Conservation (phyloP, 1,140 invertebrate genomes). For the Drosophila ambigua region DNA sequence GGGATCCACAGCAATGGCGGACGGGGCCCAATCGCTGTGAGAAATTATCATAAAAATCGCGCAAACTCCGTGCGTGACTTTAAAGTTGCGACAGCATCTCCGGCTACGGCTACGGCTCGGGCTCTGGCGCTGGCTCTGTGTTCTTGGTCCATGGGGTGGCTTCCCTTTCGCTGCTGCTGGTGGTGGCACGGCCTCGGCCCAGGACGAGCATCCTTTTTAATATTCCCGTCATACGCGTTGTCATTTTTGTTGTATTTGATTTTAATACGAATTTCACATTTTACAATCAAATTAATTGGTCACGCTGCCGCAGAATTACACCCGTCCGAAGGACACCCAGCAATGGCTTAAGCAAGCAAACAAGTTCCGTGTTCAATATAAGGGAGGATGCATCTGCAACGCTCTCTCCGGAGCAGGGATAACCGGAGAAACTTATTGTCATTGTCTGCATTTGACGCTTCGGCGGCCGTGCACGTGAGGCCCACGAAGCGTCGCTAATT, state of each 20-base stretch:
- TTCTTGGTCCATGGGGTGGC: conserved; percentile 25
- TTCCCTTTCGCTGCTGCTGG: conserved; percentile 26
- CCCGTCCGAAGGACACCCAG: conserved; percentile 27
- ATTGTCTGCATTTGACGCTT: conserved; percentile 73
- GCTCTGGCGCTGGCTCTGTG: too few relatives aligned
- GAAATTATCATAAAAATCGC: conserved; percentile 81
- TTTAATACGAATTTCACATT: conserved; percentile 83
- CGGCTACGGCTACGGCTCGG: too few relatives aligned
- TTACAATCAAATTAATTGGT: conserved; percentile 84
- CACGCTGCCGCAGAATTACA: conserved; percentile 80
- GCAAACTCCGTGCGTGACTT: conserved; percentile 80
- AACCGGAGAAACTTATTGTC: conserved; percentile 54
- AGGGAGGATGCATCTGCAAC: conserved; percentile 63
- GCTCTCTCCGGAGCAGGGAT: not conserved
- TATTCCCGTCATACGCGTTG: conserved; percentile 79
- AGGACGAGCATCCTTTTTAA: conserved; percentile 62
- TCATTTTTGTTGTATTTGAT: conserved; percentile 83
- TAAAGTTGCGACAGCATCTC: conserved; percentile 56
- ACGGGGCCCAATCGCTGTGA: conserved; percentile 61
- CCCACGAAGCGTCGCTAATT: conserved; percentile 70
- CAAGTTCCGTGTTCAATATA: conserved; percentile 40
- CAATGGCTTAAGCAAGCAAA: conserved; percentile 70
- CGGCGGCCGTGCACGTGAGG: conserved; percentile 69
- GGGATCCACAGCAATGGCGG: conserved; percentile 64
- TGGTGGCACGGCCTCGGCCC: conserved; percentile 36